Conservation (phyloP, 2,797 vertebrate species). For the Chromobotia macracanthus region DNA sequence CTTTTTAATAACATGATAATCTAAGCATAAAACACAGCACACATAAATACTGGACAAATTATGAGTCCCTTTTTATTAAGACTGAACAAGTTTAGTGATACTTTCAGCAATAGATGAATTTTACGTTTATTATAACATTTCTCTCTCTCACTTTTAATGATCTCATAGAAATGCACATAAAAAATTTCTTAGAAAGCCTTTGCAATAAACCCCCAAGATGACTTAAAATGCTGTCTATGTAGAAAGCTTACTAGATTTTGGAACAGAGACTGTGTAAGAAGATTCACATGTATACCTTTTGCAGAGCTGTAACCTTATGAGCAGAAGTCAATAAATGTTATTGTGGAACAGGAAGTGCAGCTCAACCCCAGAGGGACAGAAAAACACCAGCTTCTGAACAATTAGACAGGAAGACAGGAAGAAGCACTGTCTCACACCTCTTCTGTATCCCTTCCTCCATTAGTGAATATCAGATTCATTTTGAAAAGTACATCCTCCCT, state of each 20-base stretch:
- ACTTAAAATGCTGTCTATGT: background rate
- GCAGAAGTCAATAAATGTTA: constrained; percentile 53
- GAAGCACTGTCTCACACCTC: background rate
- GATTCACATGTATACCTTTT: constrained; percentile 23
- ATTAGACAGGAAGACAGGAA: background rate
- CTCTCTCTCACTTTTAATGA: too few relatives aligned
- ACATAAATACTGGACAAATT: too few relatives aligned
- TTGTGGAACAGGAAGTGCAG: constrained; percentile 29
- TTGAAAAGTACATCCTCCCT: background rate
- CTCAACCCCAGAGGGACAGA: background rate
- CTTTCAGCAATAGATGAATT: too few relatives aligned
- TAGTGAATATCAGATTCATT: background rate
- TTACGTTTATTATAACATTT: too few relatives aligned
- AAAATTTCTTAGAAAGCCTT: background rate
- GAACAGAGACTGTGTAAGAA: constrained; percentile 9
- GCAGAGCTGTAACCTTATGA: constrained; percentile 34
- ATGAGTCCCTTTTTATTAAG: too few relatives aligned
- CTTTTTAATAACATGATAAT: too few relatives aligned
- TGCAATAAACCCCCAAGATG: background rate
- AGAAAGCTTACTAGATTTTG: constrained; percentile 1
- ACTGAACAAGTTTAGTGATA: too few relatives aligned
- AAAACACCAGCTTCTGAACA: background rate
- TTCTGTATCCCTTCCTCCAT: background rate
- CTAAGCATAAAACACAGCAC: too few relatives aligned
- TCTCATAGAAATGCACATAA: too few relatives aligned